A percentile compares a stretch with the other conserved stretches of the same genome.
phyloP scores from a whole-genome alignment of 1,140 invertebrate species.

The Neodiprion lecontei region DNA sequence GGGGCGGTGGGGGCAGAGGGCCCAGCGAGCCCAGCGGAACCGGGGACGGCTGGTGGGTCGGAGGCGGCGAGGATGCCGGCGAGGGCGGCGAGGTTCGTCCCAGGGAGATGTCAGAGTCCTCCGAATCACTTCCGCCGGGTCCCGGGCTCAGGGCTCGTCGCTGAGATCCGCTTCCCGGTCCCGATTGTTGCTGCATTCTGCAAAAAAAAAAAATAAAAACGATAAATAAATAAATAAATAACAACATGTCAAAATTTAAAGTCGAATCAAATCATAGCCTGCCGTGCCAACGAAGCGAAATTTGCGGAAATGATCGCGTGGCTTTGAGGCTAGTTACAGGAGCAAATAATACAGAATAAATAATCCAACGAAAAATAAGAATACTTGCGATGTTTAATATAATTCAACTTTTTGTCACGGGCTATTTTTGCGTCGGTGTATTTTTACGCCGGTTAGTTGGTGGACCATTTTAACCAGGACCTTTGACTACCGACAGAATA shows the following conservation, averaged over 20 bases:
- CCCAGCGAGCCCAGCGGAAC: constrained; percentile 46
- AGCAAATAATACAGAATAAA: too few relatives aligned
- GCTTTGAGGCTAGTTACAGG: too few relatives aligned
- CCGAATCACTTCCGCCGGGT: constrained; percentile 53
- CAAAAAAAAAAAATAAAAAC: constrained; percentile 21
- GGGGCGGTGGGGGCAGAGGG: constrained; percentile 52
- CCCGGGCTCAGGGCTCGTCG: constrained; percentile 53
- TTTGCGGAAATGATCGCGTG: too few relatives aligned
- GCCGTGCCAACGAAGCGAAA: too few relatives aligned
- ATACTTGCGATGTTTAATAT: too few relatives aligned
- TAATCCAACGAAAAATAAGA: too few relatives aligned
- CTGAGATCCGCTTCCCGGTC: constrained; percentile 48
- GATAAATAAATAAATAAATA: constrained; percentile 2
- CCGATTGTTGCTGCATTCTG: constrained; percentile 60
- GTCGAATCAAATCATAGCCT: too few relatives aligned
- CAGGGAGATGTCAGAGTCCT: constrained; percentile 59
- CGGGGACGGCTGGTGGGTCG: constrained; percentile 52
- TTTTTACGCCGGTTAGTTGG: too few relatives aligned
- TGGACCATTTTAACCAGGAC: too few relatives aligned
- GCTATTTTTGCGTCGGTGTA: too few relatives aligned
- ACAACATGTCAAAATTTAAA: neutral
- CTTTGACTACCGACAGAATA: too few relatives aligned
- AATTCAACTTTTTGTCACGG: too few relatives aligned
- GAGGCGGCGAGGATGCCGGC: constrained; percentile 54
- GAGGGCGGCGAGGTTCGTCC: constrained; percentile 58